Base-by-base conservation (phyloP, 2,113 vertebrate genomes). In the Heterocephalus glaber region DNA sequence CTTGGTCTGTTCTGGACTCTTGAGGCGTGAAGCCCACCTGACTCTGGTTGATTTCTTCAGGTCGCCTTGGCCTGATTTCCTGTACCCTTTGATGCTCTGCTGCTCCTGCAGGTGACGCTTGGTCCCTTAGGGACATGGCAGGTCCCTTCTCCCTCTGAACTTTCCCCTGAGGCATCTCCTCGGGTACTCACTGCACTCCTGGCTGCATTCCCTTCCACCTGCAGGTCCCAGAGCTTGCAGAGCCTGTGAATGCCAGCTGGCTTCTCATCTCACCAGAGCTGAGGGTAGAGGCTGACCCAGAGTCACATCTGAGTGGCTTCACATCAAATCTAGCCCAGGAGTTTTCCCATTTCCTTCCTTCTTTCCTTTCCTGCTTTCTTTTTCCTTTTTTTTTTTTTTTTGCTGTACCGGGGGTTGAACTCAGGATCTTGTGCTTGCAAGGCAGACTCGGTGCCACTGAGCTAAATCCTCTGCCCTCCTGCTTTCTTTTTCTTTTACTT, bases 91-190 rank as follows among this genome's bases (percentile, higher is more conserved):
- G 89, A 86, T 56, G 95, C 95, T 47, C 70, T 0, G 1, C 74
- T 95, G 95, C 95, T 94, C 74, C 86, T 91, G 80, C 95, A 92
- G 97, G 94, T 97, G 94, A 96, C 49, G 63, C 28, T 41, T 35
- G 80, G 96, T 65, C 97, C 96, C 96, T 94, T 11, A 66, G 97
- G 97, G 97, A 94, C 47, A 89, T 79, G 95, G 92, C 19, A 3
- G 68, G 95, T 97, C 95, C 95, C 95, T 92, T 95, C 95, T 97
- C 95, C 93, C 79, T 94, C 86, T n/a, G 38, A 91, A 89, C 94
- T 91, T 94, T 91, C 95, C 97, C 95, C 91, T 24, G n/a, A 94
- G 96, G 89, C 88, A 87, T 19, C 84, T 70, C 54, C 95, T 70
- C 8, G 61, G 61, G 89, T 9, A 56, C 77, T 54, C 7, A 2